Conservation (phyloP, 2,888 invertebrate species). For the Sesamia inferens region DNA sequence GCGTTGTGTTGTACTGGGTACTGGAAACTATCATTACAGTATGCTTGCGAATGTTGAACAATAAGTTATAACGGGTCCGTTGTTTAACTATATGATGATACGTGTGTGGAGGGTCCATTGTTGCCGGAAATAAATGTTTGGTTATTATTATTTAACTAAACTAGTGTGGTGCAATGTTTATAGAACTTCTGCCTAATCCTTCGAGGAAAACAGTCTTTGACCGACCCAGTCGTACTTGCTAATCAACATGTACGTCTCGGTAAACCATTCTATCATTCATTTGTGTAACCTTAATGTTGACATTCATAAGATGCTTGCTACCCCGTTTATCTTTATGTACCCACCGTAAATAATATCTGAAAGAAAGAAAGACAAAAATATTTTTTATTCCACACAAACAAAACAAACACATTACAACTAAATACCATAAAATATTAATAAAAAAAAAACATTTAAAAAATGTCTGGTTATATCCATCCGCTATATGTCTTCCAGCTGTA, state of each 20-base stretch:
- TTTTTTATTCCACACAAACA: too few relatives aligned
- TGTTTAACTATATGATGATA: neutral
- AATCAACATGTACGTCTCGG: too few relatives aligned
- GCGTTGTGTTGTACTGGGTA: neutral
- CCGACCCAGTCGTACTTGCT: neutral
- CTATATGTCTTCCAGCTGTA: constrained; percentile 41
- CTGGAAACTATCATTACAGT: constrained; percentile 3
- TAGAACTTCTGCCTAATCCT: neutral
- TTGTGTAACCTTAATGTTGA: neutral
- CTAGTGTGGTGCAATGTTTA: too few relatives aligned
- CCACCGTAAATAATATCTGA: neutral
- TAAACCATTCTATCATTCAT: neutral
- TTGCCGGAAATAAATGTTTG: neutral
- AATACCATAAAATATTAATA: too few relatives aligned
- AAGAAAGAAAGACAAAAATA: too few relatives aligned
- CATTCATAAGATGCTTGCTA: neutral
- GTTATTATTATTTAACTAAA: neutral
- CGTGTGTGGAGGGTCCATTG: neutral
- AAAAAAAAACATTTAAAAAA: too few relatives aligned
- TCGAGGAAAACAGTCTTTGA: neutral
- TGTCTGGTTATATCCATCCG: neutral
- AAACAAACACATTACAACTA: too few relatives aligned
- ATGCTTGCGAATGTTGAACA: neutral
- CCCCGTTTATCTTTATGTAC: neutral
- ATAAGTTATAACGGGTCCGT: too few relatives aligned